Evolutionary conservation across 1,140 invertebrate genomes (phyloP).

Genomic region (Prorops nasuta): DNA sequence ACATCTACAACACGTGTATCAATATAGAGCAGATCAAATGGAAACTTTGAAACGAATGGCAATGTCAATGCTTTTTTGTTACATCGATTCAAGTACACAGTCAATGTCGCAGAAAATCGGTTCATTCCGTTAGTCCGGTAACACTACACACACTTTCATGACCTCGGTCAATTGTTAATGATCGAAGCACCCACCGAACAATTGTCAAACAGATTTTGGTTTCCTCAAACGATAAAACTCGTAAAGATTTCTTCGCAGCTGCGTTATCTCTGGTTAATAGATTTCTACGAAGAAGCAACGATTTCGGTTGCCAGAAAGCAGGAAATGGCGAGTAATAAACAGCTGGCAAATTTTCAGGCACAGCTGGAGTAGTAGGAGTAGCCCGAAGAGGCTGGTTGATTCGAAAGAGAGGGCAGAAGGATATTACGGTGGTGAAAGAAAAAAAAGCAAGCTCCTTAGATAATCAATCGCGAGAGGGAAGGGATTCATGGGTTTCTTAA

Average conservation of each 20-base stretch:
- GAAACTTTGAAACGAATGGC: background rate
- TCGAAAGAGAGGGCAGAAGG: slow-evolving; percentile 9
- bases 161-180: no score
- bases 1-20: no score
- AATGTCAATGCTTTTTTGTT: background rate
- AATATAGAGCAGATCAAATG: background rate
- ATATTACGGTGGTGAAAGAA: background rate
- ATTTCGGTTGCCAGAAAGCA: slow-evolving; percentile 6
- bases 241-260: no score
- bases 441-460: background rate
- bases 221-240: no score
- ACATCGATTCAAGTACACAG: background rate
- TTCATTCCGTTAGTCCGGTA: background rate
- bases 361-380: slow-evolving; percentile 25
- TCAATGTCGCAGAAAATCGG: background rate
- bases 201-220: no score
- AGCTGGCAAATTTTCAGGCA: slow-evolving; percentile 34
- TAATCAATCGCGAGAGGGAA: background rate
- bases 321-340: slow-evolving; percentile 17
- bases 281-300: no score
- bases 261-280: no score
- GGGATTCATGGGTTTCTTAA: background rate
- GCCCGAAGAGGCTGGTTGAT: slow-evolving; percentile 15
- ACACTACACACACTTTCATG: background rate
- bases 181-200: no score